A percentile compares a stretch with the other conserved stretches of the same genome.
Conservation (phyloP, 35 echinoderm and acorn worm genomes). For the Heliocidaris erythrogramma region DNA sequence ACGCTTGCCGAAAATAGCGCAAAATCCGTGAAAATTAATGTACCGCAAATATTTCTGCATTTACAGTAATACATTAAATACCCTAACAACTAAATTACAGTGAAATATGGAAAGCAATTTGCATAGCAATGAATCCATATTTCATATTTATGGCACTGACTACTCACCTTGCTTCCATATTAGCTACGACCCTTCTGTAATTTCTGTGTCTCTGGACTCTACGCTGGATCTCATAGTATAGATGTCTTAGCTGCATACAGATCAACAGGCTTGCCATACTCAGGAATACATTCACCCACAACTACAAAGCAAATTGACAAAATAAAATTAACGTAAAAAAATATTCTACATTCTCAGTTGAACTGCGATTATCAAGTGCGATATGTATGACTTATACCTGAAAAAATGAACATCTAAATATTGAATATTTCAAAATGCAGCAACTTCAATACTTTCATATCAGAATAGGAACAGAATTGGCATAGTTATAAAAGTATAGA, state of each 20-base stretch:
- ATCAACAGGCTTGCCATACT: conserved; percentile 99
- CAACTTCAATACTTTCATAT: no score
- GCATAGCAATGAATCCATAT: no score
- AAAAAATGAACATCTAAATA: no score
- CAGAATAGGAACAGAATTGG: no score
- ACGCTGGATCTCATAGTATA: conserved; percentile 98
- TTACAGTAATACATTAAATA: no score
- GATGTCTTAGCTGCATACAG: conserved; percentile 90
- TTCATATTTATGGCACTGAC: neutral
- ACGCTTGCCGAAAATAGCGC: no score
- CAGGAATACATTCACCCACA: conserved; percentile 99
- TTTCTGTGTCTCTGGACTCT: conserved; percentile 87
- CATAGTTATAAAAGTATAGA: no score
- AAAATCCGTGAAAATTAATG: no score
- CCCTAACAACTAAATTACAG: no score
- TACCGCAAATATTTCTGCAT: no score
- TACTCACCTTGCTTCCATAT: conserved; percentile 81
- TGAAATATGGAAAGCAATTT: no score
- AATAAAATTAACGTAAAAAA: neutral
- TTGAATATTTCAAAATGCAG: no score
- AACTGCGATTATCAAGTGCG: neutral
- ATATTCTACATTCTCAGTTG: neutral
- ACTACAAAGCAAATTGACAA: conserved; percentile 50
- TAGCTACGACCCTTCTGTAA: conserved; percentile 84
- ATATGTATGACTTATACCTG: neutral